Conservation (phyloP, 2,113 vertebrate genomes). For the Trogon melanurus region DNA sequence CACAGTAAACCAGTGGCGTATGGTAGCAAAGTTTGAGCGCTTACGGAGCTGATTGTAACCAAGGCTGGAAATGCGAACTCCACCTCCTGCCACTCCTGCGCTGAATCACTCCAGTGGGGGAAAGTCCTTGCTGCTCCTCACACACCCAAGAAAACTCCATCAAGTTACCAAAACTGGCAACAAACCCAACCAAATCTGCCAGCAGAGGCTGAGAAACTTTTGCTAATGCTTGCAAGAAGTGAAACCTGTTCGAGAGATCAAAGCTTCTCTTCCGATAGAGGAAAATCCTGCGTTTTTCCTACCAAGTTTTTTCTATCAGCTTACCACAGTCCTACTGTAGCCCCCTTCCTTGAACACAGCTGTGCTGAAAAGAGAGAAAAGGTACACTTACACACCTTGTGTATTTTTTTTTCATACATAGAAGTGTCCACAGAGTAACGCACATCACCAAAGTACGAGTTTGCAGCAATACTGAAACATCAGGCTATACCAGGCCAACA, state of each 20-base stretch:
- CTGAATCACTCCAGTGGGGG: background rate
- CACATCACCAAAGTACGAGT: background rate
- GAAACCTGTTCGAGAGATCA: background rate
- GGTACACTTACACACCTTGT: background rate
- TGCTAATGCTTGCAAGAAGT: background rate
- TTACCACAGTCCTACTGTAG: background rate
- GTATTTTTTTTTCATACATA: background rate
- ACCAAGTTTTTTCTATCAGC: background rate
- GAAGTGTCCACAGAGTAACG: background rate
- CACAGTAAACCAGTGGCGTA: background rate
- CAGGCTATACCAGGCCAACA: conserved; percentile 35
- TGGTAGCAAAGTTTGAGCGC: background rate
- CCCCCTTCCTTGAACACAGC: background rate
- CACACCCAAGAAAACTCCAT: background rate
- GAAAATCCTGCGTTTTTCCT: background rate
- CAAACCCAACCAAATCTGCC: background rate
- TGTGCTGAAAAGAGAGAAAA: background rate
- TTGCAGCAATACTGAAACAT: conserved; percentile 12
- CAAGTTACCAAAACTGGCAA: background rate
- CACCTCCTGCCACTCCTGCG: conserved; percentile 41
- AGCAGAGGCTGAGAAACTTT: background rate
- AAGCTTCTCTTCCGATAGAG: background rate
- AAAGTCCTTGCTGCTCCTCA: background rate
- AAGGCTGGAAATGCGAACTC: conserved; percentile 6
- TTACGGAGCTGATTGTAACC: background rate